Evolutionary conservation across 2,888 invertebrate genomes (phyloP).

Genomic region (Phania funesta): DNA sequence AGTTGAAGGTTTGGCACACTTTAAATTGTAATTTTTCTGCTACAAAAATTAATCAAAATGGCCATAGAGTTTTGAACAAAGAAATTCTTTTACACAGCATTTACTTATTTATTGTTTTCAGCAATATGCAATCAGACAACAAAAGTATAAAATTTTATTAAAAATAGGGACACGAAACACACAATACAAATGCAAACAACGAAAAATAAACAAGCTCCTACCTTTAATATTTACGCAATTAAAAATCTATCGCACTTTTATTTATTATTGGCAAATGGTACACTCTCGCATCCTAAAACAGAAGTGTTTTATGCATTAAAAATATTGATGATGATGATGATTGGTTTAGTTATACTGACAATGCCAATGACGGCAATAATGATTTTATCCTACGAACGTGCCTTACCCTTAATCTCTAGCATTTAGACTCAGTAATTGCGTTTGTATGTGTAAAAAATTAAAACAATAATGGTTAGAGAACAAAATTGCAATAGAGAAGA

Average conservation of each 20-base stretch:
- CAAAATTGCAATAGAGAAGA: slow-evolving; percentile 5
- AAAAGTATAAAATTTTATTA: neutral
- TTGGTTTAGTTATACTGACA: slow-evolving; percentile 16
- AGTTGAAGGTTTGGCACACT: too few relatives aligned
- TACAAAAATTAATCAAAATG: too few relatives aligned
- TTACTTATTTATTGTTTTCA: slow-evolving; percentile 2
- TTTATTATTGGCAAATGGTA: neutral
- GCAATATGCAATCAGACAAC: slow-evolving; percentile 6
- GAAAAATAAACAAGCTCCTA: slow-evolving; percentile 1
- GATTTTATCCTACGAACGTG: slow-evolving; percentile 70
- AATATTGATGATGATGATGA: slow-evolving; percentile 29
- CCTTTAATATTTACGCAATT: neutral
- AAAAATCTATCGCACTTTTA: neutral
- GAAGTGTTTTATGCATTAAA: slow-evolving; percentile 48
- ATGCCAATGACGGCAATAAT: slow-evolving; percentile 50
- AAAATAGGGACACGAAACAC: neutral
- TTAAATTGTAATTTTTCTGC: too few relatives aligned
- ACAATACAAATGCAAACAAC: neutral
- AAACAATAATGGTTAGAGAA: slow-evolving; percentile 5
- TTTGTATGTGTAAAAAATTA: slow-evolving; percentile 58
- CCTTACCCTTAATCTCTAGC: slow-evolving; percentile 72
- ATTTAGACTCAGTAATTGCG: slow-evolving; percentile 72
- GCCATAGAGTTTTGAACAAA: too few relatives aligned
- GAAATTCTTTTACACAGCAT: too few relatives aligned
- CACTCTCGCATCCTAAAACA: neutral